Base-by-base conservation (phyloP, 2,888 invertebrate genomes). In the Hedychridium roseum region DNA sequence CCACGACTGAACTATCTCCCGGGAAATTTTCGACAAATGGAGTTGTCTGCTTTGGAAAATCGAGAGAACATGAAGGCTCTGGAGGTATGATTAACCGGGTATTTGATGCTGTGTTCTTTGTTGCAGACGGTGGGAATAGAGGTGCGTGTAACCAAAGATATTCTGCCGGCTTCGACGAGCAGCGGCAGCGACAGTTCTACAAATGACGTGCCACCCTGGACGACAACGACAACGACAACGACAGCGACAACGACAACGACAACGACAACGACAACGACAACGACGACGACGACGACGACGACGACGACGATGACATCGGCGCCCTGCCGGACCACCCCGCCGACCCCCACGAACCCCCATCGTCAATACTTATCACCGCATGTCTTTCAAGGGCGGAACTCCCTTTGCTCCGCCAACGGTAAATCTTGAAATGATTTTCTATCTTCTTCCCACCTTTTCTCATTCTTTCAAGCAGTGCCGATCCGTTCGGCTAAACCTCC, bases 341-440 rank as follows among this genome's bases (percentile, higher is more conserved):
- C 69, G 14, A 70, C 72, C 28, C 74, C 74, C 20, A 72, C 73
- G 11, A 68, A 71, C 47, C 69, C 70, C 40, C 70, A 72, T 15
- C 62, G 59, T 5, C 74, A 74, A 48, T 74, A 71, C 53, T 73
- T 81, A 42, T 81, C 82, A 21, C 82, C 82, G 26, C 74, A 82
- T 58, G 72, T 79, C 38, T 76, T 81, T 45, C 78, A 80, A 43
- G 81, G 80, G 7, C 74, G 82, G 36, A 81, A 82, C 59, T 82
- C 82, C 1, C 69, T 82, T 26, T 80, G 82, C 50, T 81, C 81
- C 9, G 78, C 77, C 9, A 80, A 79, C 57, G 82, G 82, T 82
- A 64, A 75, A 52, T 42, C 32, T 39, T 49, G 16, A 35, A 35
- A 17, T 35, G n/a, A n/a, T n/a, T n/a, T n/a, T n/a, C n/a, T n/a